Evolutionary conservation across 1,140 invertebrate species (phyloP).

Genomic region (Leguminivora glycinivorella): DNA sequence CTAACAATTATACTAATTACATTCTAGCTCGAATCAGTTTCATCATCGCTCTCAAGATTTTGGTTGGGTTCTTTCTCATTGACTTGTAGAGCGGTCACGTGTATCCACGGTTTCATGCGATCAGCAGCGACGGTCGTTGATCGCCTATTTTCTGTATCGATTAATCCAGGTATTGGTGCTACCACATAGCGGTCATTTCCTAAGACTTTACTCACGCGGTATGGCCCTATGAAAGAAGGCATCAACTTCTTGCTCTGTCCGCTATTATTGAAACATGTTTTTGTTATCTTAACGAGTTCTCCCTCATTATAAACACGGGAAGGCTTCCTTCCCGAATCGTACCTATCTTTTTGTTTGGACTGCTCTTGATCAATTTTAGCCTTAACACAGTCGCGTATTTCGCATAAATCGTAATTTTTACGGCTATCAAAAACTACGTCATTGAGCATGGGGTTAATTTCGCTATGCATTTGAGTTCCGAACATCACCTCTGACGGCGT

Average conservation of each 20-base stretch:
- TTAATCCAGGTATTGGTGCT: slow-evolving; percentile 5
- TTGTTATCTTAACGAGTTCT: slow-evolving; percentile 20
- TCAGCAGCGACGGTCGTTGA: slow-evolving; percentile 11
- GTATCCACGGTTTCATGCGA: slow-evolving; percentile 29
- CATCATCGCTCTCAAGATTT: background rate
- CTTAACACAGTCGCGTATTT: slow-evolving; percentile 15
- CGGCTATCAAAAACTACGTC: background rate
- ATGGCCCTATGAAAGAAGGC: slow-evolving; percentile 13
- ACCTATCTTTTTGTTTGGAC: slow-evolving; percentile 2
- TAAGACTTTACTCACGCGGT: slow-evolving; percentile 20
- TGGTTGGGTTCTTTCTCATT: background rate
- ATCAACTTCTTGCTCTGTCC: slow-evolving; percentile 20
- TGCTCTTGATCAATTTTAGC: slow-evolving; percentile 20
- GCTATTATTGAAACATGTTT: slow-evolving; percentile 13
- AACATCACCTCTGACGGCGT: slow-evolving; percentile 23
- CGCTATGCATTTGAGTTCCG: slow-evolving; percentile 14
- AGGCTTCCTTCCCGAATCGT: slow-evolving; percentile 6
- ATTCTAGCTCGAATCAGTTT: slow-evolving; percentile 6
- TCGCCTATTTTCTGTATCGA: slow-evolving; percentile 1
- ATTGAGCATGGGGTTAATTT: slow-evolving; percentile 11
- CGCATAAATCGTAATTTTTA: background rate
- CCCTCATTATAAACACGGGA: background rate
- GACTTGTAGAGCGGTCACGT: background rate
- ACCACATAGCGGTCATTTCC: slow-evolving; percentile 17
- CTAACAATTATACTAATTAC: background rate